Percentiles rank a stretch among this genome's conserved stretches.
Evolutionary conservation across 2,888 invertebrate species (phyloP).

Genomic region (Coecobrya sp.): DNA sequence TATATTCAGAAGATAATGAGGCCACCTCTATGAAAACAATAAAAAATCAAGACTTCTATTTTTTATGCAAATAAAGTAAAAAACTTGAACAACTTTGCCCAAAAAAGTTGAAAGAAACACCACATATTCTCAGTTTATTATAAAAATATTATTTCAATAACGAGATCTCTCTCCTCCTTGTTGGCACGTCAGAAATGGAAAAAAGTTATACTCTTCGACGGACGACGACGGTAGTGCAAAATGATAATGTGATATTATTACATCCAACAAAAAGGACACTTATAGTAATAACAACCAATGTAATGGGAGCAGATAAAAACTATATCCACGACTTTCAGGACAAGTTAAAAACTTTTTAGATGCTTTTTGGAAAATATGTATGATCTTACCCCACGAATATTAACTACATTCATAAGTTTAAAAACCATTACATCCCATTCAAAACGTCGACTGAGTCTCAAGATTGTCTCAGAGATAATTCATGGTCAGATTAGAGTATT

Average conservation of each 20-base stretch:
- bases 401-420: background rate
- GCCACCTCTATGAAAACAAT: conserved; percentile 76
- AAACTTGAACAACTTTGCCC: conserved; percentile 75
- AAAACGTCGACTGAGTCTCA: background rate
- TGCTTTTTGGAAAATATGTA: background rate
- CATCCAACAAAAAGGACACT: background rate
- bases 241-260: background rate
- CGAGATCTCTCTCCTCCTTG: conserved; percentile 30
- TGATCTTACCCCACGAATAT: background rate
- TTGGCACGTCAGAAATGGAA: conserved; percentile 16
- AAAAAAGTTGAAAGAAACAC: conserved; percentile 65
- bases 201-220: background rate
- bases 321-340: background rate
- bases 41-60: conserved; percentile 74
- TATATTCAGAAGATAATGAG: conserved; percentile 73
- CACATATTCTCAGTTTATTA: conserved; percentile 73
- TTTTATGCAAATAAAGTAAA: conserved; percentile 75
- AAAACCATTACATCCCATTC: background rate
- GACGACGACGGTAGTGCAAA: background rate
- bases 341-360: background rate
- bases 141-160: conserved; percentile 64
- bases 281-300: conserved; percentile 2
- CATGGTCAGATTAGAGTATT: background rate
- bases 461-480: conserved; percentile 27
- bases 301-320: conserved; percentile 35